These are phyloP conservation scores for Heliconius ethilla DNA, from an alignment of 2,888 invertebrate species.

Conservation along the genomic window DNA sequence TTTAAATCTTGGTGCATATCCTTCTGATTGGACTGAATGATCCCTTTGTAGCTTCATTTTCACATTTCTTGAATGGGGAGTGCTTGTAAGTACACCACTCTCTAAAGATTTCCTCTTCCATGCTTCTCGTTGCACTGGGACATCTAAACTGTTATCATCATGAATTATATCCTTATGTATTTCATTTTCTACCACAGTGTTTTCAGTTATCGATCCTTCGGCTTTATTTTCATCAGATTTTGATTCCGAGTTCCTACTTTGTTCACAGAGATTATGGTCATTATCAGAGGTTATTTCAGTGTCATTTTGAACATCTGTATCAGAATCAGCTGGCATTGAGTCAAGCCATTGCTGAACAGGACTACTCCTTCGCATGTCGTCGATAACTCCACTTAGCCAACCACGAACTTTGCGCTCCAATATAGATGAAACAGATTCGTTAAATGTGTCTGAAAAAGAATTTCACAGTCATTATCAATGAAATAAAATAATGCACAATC, in stretches of 20 bases:
- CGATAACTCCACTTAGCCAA: slow-evolving; percentile 77
- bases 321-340: slow-evolving; percentile 80
- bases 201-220: slow-evolving; percentile 66
- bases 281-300: slow-evolving; percentile 36
- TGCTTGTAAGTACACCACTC: slow-evolving; percentile 62
- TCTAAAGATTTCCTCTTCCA: slow-evolving; percentile 73
- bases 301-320: slow-evolving; percentile 45
- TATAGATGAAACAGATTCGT: slow-evolving; percentile 73
- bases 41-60: slow-evolving; percentile 71
- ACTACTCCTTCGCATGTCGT: slow-evolving; percentile 85
- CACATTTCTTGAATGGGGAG: slow-evolving; percentile 56
- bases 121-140: slow-evolving; percentile 61
- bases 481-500: neutral
- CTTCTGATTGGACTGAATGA: slow-evolving; percentile 76
- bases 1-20: slow-evolving; percentile 70
- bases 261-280: slow-evolving; percentile 44
- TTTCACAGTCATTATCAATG: neutral
- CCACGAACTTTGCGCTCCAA: slow-evolving; percentile 75
- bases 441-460: slow-evolving; percentile 69
- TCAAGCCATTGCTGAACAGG: slow-evolving; percentile 90
- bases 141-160: slow-evolving; percentile 64
- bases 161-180: slow-evolving; percentile 36
- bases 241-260: slow-evolving; percentile 52
- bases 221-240: slow-evolving; percentile 68
- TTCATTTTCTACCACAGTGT: slow-evolving; percentile 57